Evolutionary conservation across 1,140 invertebrate species (phyloP), one percentile per base, ranked within the genome.

Genomic region (Probaryconus sp.): DNA sequence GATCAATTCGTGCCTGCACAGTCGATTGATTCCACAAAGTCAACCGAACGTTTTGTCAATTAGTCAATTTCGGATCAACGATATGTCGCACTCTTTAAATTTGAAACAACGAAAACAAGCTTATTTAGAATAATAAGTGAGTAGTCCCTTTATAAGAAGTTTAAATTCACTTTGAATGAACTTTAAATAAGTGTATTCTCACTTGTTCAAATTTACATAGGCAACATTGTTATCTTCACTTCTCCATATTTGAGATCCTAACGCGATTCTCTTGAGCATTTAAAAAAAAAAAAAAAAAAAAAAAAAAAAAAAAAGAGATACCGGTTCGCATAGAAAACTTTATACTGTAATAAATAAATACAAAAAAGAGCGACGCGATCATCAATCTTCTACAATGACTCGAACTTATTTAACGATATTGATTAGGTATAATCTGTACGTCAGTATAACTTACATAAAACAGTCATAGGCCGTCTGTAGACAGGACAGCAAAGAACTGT

Each of bases 381-480:
- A 79, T 77, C 40, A 76, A 77, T 78, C 81, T 78, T 84, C 47
- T 85, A 85, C 81, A 86, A 84, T 82, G 82, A 84, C 76, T 78
- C 67, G 60, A 80, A 75, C 35, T 73, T 65, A 63, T 58, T 47
- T 72, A n/a, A 60, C 61, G 38, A 53, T 77, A 75, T 75, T 76
- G 60, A 73, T 67, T 78, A 81, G 47, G 50, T 72, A 56, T 77
- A 64, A 67, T 55, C 51, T 16, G 11, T 50, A 28, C 43, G 53
- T 67, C 50, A 24, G 26, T 65, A 38, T 67, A 70, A 70, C 43
- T 65, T 28, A 68, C 11, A 38, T 7, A 40, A 47, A 38, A 38
- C 55, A 47, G 42, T 70, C 67, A 63, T 53, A 42, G 16, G 43
- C 51, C 55, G 56, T 58, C 55, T 61, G 47, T 76, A 63, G 67